Evolutionary conservation across 2,888 invertebrate species (phyloP).

Genomic region (Carcina quercana): DNA sequence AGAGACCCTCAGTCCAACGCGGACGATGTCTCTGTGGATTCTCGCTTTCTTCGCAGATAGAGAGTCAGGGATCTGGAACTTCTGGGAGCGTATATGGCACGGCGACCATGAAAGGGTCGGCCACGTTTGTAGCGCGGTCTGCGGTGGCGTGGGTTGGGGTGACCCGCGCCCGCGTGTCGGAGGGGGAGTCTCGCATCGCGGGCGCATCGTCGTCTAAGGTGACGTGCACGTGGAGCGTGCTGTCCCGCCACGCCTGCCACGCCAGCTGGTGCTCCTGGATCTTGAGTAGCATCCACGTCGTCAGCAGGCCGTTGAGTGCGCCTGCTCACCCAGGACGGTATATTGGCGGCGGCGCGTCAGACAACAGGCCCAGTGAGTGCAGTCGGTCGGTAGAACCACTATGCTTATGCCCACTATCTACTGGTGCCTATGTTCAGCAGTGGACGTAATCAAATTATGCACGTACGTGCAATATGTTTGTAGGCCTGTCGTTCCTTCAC

Average conservation of each 20-base stretch:
- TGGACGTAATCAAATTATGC: no score
- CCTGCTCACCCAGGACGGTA: no score
- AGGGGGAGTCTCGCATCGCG: slow-evolving; percentile 23
- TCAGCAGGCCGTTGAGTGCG: slow-evolving; percentile 60
- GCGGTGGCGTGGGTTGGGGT: slow-evolving; percentile 18
- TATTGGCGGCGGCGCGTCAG: no score
- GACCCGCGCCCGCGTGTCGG: slow-evolving; percentile 30
- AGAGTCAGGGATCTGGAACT: slow-evolving; percentile 27
- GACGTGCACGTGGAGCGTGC: slow-evolving; percentile 61
- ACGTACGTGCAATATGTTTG: no score
- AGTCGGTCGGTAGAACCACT: no score
- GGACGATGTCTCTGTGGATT: no score
- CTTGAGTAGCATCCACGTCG: slow-evolving; percentile 68
- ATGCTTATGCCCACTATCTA: no score
- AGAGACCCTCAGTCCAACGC: no score
- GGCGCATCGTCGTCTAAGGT: slow-evolving; percentile 32
- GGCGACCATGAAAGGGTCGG: slow-evolving; percentile 54
- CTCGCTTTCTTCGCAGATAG: no score
- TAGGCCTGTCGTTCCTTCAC: no score
- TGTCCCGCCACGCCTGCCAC: slow-evolving; percentile 65
- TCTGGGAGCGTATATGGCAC: slow-evolving; percentile 33
- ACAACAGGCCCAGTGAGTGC: no score
- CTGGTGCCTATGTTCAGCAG: no score
- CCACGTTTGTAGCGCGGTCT: slow-evolving; percentile 42
- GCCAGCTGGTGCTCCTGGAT: slow-evolving; percentile 66